Evolutionary conservation across 2,888 invertebrate species (phyloP), one percentile per base, ranked within the genome.

Genomic region (Drosophila aldrichi): DNA sequence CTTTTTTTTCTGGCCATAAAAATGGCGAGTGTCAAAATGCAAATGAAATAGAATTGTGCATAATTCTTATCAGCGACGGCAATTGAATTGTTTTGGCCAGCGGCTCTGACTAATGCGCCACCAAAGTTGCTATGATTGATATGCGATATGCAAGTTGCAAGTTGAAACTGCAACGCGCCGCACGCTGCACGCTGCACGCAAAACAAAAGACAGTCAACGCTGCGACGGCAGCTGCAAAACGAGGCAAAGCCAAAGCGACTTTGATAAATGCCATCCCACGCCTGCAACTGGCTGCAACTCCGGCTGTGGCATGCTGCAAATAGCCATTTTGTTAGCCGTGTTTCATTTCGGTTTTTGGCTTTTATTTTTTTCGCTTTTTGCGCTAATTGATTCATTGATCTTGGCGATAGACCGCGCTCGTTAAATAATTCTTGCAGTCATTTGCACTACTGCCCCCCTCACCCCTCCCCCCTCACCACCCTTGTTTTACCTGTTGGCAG

Each of bases 251-350:
- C 66, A 78, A 80, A 77, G 73, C 78, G 90, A 90, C 90, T 67
- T 90, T 90, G 91, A 90, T 89, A 90, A 90, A 90, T 91, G 86
- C 83, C 91, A 90, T 89, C 91, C 90, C 90, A 90, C 90, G 90
- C 90, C 90, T 90, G 32, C 32, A 32, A 49, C 51, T 14, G 32
- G 3, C 29, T 25, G 5, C 49, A 25, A 16, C 52, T 32, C 14
- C 32, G 8, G 8, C 41, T 43, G 43, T 34, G 41, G 56, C 41
- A 56, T 43, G 56, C 32, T 43, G 56, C 58, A 48, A 58, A 72
- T 41, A 40, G 44, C 75, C 56, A 74, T 66, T 72, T 77, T 60
- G 79, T 67, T 67, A 48, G 62, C 61, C 36, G 16, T 25, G 25
- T 71, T 86, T 81, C 87, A 64, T 74, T 82, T 87, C 71, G 72